phyloP scores from a whole-genome alignment of 2,113 vertebrate genomes.

The Micromys minutus region DNA sequence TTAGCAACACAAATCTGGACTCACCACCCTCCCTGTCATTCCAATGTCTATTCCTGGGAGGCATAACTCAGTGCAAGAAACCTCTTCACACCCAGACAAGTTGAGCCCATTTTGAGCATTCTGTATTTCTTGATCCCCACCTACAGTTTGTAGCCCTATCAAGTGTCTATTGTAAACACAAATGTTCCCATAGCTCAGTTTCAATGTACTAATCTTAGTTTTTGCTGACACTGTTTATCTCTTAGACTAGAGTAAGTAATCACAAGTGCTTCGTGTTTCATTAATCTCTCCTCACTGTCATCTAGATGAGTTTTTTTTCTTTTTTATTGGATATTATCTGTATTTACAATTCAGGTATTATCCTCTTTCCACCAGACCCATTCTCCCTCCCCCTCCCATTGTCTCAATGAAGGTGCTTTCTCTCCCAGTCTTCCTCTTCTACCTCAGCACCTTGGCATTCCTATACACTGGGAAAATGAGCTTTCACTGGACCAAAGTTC shows the following conservation, averaged over 20 bases:
- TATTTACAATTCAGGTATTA: too few species aligned
- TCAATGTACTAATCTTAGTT: neutral
- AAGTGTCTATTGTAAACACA: neutral
- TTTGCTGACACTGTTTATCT: neutral
- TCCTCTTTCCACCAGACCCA: too few species aligned
- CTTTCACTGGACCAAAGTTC: too few species aligned
- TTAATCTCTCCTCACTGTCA: neutral
- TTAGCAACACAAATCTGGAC: neutral
- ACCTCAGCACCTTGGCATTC: too few species aligned
- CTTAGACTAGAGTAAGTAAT: neutral
- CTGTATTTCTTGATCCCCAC: neutral
- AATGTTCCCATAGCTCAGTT: neutral
- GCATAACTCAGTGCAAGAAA: neutral
- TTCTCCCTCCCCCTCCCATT: too few species aligned
- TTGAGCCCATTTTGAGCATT: neutral
- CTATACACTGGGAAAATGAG: too few species aligned
- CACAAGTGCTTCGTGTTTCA: neutral
- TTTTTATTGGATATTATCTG: too few species aligned
- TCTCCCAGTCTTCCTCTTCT: too few species aligned
- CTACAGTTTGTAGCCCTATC: neutral
- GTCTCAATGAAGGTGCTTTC: too few species aligned
- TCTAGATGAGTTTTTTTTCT: neutral
- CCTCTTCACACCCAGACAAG: neutral
- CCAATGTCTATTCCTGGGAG: neutral
- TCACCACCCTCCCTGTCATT: neutral